Evolutionary conservation across 2,888 invertebrate species (phyloP).

Genomic region (Acanthoscelides obtectus): DNA sequence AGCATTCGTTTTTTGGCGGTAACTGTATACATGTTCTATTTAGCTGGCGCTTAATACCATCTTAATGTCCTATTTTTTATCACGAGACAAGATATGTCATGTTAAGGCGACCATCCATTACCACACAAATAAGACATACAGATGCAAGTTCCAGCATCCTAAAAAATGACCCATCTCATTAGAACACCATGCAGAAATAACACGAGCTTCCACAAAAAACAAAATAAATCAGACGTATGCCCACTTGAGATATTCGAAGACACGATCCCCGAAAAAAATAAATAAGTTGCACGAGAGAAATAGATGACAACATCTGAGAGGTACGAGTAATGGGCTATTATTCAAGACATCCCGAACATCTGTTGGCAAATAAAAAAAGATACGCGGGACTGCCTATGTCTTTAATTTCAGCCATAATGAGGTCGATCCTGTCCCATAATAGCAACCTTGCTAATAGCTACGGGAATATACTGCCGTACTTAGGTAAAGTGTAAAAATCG

Average conservation of each 20-base stretch:
- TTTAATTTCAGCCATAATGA: not conserved
- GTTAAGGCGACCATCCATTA: not conserved
- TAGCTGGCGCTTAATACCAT: not conserved
- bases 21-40: not conserved
- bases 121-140: not conserved
- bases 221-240: not conserved
- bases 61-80: not conserved
- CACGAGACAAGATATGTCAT: not conserved
- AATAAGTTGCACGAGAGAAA: constrained; percentile 18
- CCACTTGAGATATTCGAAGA: not conserved
- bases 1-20: not conserved
- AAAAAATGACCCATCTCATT: not conserved
- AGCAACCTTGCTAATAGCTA: not conserved
- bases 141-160: not conserved
- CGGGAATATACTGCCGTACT: no score
- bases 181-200: not conserved
- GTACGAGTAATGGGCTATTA: constrained; percentile 29
- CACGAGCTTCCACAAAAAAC: not conserved
- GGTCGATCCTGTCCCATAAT: not conserved
- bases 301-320: not conserved
- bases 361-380: constrained; percentile 20
- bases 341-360: constrained; percentile 33
- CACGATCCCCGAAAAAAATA: not conserved
- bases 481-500: no score
- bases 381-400: constrained; percentile 13